Evolutionary conservation across 2,113 vertebrate genomes (phyloP).

Genomic region (Rutilus rutilus): DNA sequence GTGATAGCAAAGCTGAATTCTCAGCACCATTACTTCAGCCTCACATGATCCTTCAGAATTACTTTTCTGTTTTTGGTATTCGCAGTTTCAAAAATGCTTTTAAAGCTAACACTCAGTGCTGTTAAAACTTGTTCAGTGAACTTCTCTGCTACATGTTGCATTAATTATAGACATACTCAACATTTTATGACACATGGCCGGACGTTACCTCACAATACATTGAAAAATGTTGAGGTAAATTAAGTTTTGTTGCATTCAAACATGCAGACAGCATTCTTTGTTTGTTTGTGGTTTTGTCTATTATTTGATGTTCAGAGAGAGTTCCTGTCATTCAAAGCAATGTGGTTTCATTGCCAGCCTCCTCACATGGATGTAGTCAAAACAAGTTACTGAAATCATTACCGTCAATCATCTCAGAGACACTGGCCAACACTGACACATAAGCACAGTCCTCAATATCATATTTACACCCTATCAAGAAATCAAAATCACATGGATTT

Average conservation of each 20-base stretch:
- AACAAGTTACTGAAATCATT: conserved; percentile 11
- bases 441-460: neutral
- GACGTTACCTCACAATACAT: neutral
- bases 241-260: neutral
- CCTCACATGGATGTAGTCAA: conserved; percentile 21
- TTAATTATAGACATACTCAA: neutral
- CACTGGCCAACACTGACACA: conserved; percentile 3
- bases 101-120: neutral
- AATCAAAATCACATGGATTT: conserved; percentile 6
- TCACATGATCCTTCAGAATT: neutral
- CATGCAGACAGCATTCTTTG: conserved; percentile 3
- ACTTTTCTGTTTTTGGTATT: neutral
- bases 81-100: neutral
- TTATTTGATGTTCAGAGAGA: conserved; percentile 6
- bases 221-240: neutral
- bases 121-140: neutral
- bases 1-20: neutral
- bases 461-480: neutral
- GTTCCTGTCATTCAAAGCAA: conserved; percentile 18
- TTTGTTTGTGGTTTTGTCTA: neutral
- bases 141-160: neutral
- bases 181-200: neutral
- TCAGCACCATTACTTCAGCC: neutral
- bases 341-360: conserved; percentile 1
- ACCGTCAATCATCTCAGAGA: conserved; percentile 15